Evolutionary conservation across 1,140 invertebrate genomes (phyloP).

Genomic region (Drosophila simulans): DNA sequence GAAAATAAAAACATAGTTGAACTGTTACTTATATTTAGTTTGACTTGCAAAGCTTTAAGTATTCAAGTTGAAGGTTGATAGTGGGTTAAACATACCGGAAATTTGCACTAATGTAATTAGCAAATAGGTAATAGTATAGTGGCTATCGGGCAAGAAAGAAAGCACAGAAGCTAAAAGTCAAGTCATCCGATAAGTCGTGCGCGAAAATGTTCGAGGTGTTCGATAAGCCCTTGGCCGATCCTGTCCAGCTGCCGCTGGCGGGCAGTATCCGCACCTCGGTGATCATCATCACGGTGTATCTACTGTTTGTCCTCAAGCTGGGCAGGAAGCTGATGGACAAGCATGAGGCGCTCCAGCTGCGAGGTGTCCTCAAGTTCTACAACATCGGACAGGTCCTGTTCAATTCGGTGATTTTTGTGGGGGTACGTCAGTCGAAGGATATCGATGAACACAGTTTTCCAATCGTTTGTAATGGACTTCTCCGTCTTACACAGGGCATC

Average conservation of each 20-base stretch:
- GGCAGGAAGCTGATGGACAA: slow-evolving; percentile 93
- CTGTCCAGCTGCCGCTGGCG: slow-evolving; percentile 87
- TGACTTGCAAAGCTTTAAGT: not conserved
- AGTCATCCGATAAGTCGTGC: not conserved
- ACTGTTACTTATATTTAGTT: not conserved
- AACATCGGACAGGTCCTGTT: slow-evolving; percentile 88
- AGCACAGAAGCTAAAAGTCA: not conserved
- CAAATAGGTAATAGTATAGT: not conserved
- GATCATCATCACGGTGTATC: slow-evolving; percentile 88
- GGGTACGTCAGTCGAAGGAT: slow-evolving; percentile 14
- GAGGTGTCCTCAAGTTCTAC: slow-evolving; percentile 90
- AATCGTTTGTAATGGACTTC: not conserved
- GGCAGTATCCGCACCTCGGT: slow-evolving; percentile 89
- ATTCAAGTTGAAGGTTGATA: not conserved
- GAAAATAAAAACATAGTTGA: no score
- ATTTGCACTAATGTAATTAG: slow-evolving; percentile 4
- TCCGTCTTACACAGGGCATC: not conserved
- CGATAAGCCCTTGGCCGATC: slow-evolving; percentile 31
- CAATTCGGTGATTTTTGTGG: slow-evolving; percentile 25
- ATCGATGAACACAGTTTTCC: no score
- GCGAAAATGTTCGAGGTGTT: slow-evolving; percentile 32
- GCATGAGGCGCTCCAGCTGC: slow-evolving; percentile 91
- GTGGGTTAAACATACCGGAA: not conserved
- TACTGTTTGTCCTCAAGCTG: slow-evolving; percentile 87
- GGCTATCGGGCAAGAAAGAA: not conserved